Evolutionary conservation across 2,797 vertebrate species (phyloP).

Genomic region (Neosalanx taihuensis): DNA sequence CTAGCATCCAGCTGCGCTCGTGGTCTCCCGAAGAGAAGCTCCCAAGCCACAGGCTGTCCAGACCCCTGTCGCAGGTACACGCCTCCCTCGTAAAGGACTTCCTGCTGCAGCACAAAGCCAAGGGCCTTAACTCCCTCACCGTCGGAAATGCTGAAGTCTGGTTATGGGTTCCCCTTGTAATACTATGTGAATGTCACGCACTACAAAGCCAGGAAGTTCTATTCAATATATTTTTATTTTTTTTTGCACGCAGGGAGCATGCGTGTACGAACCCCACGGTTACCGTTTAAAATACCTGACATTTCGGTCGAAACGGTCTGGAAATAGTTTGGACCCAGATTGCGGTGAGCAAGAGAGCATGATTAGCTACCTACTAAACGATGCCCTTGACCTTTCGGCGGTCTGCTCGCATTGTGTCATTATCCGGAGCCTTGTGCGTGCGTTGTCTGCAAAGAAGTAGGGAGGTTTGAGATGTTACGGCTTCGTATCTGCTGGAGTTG

Average conservation of each 20-base stretch:
- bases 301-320: conserved; percentile 50
- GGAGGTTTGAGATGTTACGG: conserved; percentile 45
- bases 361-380: conserved; percentile 49
- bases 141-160: no score
- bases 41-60: conserved; percentile 60
- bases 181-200: no score
- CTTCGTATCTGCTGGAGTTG: conserved; percentile 45
- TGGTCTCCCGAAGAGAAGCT: conserved; percentile 75
- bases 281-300: conserved; percentile 52
- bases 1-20: conserved; percentile 66
- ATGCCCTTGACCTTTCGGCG: conserved; percentile 60
- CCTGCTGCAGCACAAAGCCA: neutral
- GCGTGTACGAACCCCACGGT: conserved; percentile 55
- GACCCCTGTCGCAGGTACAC: conserved; percentile 75
- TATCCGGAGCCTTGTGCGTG: conserved; percentile 16
- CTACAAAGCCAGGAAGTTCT: conserved; percentile 36
- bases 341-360: conserved; percentile 24
- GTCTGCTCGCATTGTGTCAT: conserved; percentile 42
- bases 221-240: conserved; percentile 14
- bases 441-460: conserved; percentile 40
- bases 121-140: no score
- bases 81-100: conserved; percentile 23
- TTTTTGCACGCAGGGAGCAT: conserved; percentile 39
- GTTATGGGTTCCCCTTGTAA: no score
- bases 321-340: conserved; percentile 45